These are phyloP conservation scores for Drosophila setosimentum DNA, from an alignment of 2,888 invertebrate species.

Conservation along the genomic window DNA sequence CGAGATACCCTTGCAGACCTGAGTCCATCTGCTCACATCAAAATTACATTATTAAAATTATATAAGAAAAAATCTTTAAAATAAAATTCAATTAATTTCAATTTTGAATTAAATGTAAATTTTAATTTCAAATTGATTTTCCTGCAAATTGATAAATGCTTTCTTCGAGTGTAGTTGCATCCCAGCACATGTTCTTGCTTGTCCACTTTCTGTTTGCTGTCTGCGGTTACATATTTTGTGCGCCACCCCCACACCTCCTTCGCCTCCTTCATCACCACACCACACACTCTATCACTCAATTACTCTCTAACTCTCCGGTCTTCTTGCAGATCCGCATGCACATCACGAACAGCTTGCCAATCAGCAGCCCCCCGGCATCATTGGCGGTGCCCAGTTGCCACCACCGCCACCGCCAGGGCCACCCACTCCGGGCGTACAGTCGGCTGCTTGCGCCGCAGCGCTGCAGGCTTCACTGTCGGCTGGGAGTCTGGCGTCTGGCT, in stretches of 20 bases:
- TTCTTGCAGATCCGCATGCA: constrained; percentile 77
- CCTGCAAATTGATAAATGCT: not conserved
- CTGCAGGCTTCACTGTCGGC: constrained; percentile 76
- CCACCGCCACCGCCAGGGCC: constrained; percentile 70
- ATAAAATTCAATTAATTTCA: too few species aligned
- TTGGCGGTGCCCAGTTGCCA: constrained; percentile 72
- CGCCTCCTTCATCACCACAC: fast-evolving
- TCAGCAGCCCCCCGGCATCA: constrained; percentile 83
- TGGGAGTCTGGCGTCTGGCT: constrained; percentile 47
- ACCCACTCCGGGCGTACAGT: constrained; percentile 70
- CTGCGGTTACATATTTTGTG: constrained; percentile 67
- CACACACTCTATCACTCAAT: not conserved
- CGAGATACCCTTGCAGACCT: too few species aligned
- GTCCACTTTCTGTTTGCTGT: constrained; percentile 50
- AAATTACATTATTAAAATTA: not conserved
- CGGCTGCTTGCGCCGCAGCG: constrained; percentile 72
- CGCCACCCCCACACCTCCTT: not conserved
- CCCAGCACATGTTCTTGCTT: constrained; percentile 22
- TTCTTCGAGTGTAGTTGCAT: not conserved
- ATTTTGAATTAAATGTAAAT: not conserved
- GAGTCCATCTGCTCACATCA: too few species aligned
- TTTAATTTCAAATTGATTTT: not conserved
- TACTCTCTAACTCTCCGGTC: not conserved
- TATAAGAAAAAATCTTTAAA: too few species aligned
- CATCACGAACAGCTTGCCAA: constrained; percentile 84